phyloP scores from a whole-genome alignment of 2,888 invertebrate genomes.

The Melolontha melolontha region DNA sequence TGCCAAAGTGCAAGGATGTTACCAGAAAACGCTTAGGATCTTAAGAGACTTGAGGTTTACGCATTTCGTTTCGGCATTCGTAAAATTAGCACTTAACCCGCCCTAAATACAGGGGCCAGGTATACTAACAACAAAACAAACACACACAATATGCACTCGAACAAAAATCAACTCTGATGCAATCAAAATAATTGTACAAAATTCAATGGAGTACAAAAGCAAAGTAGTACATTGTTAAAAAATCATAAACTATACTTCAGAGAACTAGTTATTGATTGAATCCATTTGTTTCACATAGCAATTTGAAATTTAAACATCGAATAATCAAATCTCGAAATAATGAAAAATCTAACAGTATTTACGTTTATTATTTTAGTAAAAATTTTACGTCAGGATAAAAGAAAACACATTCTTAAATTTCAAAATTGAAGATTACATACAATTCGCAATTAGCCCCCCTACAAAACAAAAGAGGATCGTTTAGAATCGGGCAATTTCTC shows the following conservation, averaged over 20 bases:
- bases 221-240: slow-evolving; percentile 28
- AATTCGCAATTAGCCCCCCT: slow-evolving; percentile 48
- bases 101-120: slow-evolving; percentile 27
- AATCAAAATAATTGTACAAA: slow-evolving; percentile 54
- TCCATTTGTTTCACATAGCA: slow-evolving; percentile 65
- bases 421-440: slow-evolving; percentile 36
- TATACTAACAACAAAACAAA: slow-evolving; percentile 35
- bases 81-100: slow-evolving; percentile 56
- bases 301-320: slow-evolving; percentile 52
- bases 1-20: slow-evolving; percentile 68
- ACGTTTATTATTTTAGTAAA: slow-evolving; percentile 29
- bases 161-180: slow-evolving; percentile 49
- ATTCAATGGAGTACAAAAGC: slow-evolving; percentile 54
- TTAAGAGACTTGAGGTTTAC: slow-evolving; percentile 60
- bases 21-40: slow-evolving; percentile 61
- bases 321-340: slow-evolving; percentile 49
- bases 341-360: slow-evolving; percentile 59
- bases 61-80: slow-evolving; percentile 62
- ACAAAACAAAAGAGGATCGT: slow-evolving; percentile 48
- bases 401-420: slow-evolving; percentile 34
- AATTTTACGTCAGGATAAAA: slow-evolving; percentile 35
- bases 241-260: slow-evolving; percentile 35
- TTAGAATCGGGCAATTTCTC: slow-evolving; percentile 46
- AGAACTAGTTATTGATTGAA: slow-evolving; percentile 55
- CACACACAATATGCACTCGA: slow-evolving; percentile 34